These are phyloP conservation scores for Lobophora halterata DNA, from an alignment of 2,888 invertebrate species.

Conservation along the genomic window DNA sequence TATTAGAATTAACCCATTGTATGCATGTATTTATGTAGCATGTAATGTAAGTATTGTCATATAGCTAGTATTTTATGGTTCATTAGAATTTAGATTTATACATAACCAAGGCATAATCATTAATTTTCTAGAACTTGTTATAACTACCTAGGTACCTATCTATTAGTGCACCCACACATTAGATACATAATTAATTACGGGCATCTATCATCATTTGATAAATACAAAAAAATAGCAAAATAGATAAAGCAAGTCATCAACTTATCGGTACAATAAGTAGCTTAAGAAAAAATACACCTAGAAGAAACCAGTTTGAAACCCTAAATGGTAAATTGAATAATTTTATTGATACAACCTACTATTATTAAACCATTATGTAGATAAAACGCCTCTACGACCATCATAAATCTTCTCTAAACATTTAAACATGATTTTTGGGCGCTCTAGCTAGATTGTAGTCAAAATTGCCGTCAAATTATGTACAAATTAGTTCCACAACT, in stretches of 20 bases:
- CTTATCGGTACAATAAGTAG: slow-evolving; percentile 1
- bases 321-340: no score
- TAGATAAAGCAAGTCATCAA: not conserved
- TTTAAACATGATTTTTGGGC: no score
- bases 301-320: not conserved
- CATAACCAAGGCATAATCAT: no score
- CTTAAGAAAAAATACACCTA: not conserved
- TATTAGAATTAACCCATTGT: slow-evolving; percentile 6
- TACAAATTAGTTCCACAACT: no score
- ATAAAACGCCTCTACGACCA: no score
- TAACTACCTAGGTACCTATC: not conserved
- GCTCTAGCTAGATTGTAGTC: no score
- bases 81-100: no score
- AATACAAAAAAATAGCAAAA: not conserved
- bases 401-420: no score
- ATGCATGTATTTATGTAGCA: slow-evolving; percentile 14
- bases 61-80: no score
- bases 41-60: slow-evolving; percentile 2
- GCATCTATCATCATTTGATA: slow-evolving; percentile 5
- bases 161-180: not conserved
- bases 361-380: no score
- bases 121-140: not conserved
- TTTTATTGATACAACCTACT: no score
- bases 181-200: not conserved
- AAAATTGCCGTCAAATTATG: no score